These are phyloP conservation scores for Lamellibrachia luymesi DNA, from an alignment of 1,140 invertebrate species.

Conservation along the genomic window DNA sequence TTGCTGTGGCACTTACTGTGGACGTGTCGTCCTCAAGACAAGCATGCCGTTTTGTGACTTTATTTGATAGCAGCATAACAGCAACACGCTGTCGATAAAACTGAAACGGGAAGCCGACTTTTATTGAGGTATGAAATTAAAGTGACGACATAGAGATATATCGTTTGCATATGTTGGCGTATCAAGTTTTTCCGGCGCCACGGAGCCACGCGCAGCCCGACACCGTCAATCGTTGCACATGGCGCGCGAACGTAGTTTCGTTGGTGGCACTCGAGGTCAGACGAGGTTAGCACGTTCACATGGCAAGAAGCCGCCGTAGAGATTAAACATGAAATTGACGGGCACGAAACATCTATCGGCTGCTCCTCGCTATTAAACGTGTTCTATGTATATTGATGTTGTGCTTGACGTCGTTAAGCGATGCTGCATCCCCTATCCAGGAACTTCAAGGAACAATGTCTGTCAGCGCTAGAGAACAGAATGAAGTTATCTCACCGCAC, in stretches of 20 bases:
- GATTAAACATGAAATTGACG: neutral
- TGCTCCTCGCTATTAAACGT: neutral
- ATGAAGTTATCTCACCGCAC: neutral
- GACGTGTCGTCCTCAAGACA: too few species aligned
- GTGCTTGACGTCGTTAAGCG: neutral
- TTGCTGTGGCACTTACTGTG: too few species aligned
- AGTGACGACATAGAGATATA: neutral
- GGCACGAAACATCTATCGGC: neutral
- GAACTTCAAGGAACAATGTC: neutral
- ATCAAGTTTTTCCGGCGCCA: neutral
- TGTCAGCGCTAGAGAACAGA: neutral
- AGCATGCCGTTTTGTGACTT: too few species aligned
- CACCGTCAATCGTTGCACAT: too few species aligned
- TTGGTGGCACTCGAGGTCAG: neutral
- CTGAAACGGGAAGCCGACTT: neutral
- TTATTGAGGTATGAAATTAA: slow-evolving; percentile 1
- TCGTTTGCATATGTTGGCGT: neutral
- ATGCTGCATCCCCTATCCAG: neutral
- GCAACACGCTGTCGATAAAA: too few species aligned
- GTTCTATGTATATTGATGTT: neutral
- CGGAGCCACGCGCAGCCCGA: neutral
- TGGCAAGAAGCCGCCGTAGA: neutral
- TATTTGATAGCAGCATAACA: too few species aligned
- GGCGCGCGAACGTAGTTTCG: too few species aligned
- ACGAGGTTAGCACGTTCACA: neutral